These are phyloP conservation scores for Steromphala cineraria DNA, from an alignment of 2,888 invertebrate species.

Conservation along the genomic window DNA sequence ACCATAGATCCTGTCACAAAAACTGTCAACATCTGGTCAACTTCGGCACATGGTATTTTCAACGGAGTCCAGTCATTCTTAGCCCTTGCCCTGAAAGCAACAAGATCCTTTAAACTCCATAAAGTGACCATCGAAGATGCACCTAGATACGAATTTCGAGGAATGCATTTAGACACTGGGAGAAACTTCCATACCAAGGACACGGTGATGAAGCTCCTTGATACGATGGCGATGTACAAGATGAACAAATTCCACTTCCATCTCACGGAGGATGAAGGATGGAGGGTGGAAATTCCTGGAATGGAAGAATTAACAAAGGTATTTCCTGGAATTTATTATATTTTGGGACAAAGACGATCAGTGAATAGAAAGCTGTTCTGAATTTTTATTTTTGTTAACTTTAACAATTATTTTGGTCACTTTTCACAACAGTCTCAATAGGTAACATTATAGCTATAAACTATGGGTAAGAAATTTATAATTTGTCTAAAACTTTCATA, in stretches of 20 bases:
- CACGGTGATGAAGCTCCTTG: slow-evolving; percentile 57
- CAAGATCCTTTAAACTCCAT: slow-evolving; percentile 41
- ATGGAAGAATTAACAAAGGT: slow-evolving; percentile 71
- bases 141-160: slow-evolving; percentile 58
- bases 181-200: slow-evolving; percentile 65
- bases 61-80: slow-evolving; percentile 45
- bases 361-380: too few species aligned
- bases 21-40: slow-evolving; percentile 34
- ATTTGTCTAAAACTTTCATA: too few species aligned
- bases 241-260: slow-evolving; percentile 72
- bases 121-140: slow-evolving; percentile 47
- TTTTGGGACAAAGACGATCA: too few species aligned
- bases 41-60: slow-evolving; percentile 33
- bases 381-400: too few species aligned
- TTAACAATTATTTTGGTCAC: too few species aligned
- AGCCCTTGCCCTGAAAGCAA: slow-evolving; percentile 22
- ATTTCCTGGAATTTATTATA: not conserved
- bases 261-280: slow-evolving; percentile 73
- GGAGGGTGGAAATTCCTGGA: slow-evolving; percentile 72
- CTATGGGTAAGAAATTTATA: too few species aligned
- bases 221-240: slow-evolving; percentile 72
- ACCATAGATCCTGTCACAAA: slow-evolving; percentile 32
- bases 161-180: slow-evolving; percentile 61
- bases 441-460: too few species aligned
- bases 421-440: too few species aligned